Base-by-base conservation (phyloP, 2,797 vertebrate species). In the Erithacus rubecula region DNA sequence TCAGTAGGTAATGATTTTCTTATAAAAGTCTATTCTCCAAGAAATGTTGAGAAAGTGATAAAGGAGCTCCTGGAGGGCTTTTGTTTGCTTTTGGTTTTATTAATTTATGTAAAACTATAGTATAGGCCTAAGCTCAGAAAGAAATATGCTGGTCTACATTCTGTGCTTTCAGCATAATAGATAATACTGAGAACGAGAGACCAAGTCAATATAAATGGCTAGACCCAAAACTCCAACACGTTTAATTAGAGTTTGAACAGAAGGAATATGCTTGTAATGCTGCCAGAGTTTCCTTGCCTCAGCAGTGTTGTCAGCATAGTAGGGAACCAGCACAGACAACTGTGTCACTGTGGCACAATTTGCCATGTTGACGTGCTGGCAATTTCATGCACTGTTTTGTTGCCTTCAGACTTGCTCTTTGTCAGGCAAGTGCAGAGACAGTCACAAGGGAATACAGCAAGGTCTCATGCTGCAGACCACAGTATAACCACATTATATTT, bases 61-160 rank as follows among this genome's bases (percentile, higher is more conserved):
- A 94, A 91, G 53, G 32, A 79, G 46, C 11, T 89, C 58, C 91
- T 94, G 43, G 55, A 96, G 80, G 87, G 59, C 51, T 92, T 95
- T 87, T 87, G n/a, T 64, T 89, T 91, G n/a, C 9, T 83, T 95
- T 83, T 59, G 20, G 19, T 39, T 71, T 86, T 70, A 59, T 84
- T 85, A 68, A 77, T 94, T 88, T 89, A 71, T 89, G 62, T 88
- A 81, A 95, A 95, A 69, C 37, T 52, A 27, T 44, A 83, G 15
- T 52, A 37, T 9, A 63, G 59, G 15, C 29, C 39, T 24, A 27
- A 39, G 23, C 21, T 89, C 51, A 59, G 44, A 88, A 81, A 53
- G 19, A 80, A 80, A 88, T 83, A 67, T 4, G 1, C 69, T 75
- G 12, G 12, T 52, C n/a, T 87, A 17, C 53, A 23, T 44, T 71